A percentile compares a stretch with the other conserved stretches of the same genome.
Evolutionary conservation across 2,888 invertebrate genomes (phyloP).

Genomic region (Timema cristinae): DNA sequence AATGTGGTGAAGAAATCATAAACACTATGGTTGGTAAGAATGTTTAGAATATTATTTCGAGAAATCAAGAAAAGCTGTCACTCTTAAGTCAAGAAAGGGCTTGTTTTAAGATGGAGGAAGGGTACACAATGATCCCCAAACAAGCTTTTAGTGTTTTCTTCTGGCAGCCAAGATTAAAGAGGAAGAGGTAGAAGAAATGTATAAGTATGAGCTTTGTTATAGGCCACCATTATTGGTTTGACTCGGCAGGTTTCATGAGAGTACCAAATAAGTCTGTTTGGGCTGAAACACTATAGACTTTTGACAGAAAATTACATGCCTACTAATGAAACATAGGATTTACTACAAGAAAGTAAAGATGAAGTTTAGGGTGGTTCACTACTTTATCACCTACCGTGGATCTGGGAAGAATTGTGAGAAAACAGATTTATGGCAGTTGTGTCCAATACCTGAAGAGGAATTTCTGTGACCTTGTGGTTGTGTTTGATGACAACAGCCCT

Average conservation of each 20-base stretch:
- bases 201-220: constrained; percentile 6
- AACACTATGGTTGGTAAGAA: constrained; percentile 6
- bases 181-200: background rate
- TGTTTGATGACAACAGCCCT: constrained; percentile 8
- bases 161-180: constrained; percentile 7
- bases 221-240: constrained; percentile 2
- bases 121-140: background rate
- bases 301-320: background rate
- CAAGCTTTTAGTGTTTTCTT: constrained; percentile 5
- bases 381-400: background rate
- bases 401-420: background rate
- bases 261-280: constrained; percentile 4
- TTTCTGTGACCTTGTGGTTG: background rate
- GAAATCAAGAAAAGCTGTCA: background rate
- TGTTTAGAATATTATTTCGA: background rate
- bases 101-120: background rate
- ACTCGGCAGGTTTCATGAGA: constrained; percentile 9
- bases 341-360: background rate
- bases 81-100: constrained; percentile 1
- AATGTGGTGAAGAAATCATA: constrained; percentile 1
- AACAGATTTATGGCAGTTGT: constrained; percentile 1
- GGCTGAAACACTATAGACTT: background rate
- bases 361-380: background rate
- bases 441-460: background rate
- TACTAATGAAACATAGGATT: background rate